A percentile compares a stretch with the other conserved stretches of the same genome.
phyloP scores from a whole-genome alignment of 2,888 invertebrate species.

The Parnassius smintheus region DNA sequence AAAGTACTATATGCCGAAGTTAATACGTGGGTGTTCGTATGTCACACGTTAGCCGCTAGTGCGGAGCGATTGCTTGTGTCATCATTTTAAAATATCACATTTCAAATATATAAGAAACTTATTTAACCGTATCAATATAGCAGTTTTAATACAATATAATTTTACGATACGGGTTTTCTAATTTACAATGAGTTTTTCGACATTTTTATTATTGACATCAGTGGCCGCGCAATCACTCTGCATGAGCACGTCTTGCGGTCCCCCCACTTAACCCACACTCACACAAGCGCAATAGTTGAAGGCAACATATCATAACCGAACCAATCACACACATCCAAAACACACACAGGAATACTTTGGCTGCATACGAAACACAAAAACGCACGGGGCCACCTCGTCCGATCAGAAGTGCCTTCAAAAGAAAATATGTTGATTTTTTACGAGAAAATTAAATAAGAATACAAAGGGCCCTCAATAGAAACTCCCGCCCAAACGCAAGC shows the following conservation, averaged over 20 bases:
- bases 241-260: conserved; percentile 66
- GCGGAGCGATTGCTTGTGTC: conserved; percentile 45
- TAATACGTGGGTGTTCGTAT: conserved; percentile 53
- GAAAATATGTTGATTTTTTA: conserved; percentile 89
- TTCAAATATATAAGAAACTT: conserved; percentile 10
- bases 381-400: conserved; percentile 96
- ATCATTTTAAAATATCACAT: conserved; percentile 17
- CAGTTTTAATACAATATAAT: conserved; percentile 15
- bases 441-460: conserved; percentile 85
- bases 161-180: conserved; percentile 14
- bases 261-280: conserved; percentile 84
- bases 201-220: conserved; percentile 26
- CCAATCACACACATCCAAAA: conserved; percentile 36
- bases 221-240: conserved; percentile 46
- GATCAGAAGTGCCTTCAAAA: conserved; percentile 97
- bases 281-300: conserved; percentile 92
- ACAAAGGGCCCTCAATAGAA: conserved; percentile 95
- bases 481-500: conserved; percentile 86
- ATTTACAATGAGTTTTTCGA: conserved; percentile 16
- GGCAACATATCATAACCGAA: conserved; percentile 78
- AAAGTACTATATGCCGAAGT: conserved; percentile 63
- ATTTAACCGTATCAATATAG: conserved; percentile 15
- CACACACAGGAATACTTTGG: conserved; percentile 46
- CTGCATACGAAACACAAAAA: conserved; percentile 76
- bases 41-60: conserved; percentile 38